These are phyloP conservation scores for Columbina picui DNA, from an alignment of 2,113 vertebrate genomes.

Conservation along the genomic window DNA sequence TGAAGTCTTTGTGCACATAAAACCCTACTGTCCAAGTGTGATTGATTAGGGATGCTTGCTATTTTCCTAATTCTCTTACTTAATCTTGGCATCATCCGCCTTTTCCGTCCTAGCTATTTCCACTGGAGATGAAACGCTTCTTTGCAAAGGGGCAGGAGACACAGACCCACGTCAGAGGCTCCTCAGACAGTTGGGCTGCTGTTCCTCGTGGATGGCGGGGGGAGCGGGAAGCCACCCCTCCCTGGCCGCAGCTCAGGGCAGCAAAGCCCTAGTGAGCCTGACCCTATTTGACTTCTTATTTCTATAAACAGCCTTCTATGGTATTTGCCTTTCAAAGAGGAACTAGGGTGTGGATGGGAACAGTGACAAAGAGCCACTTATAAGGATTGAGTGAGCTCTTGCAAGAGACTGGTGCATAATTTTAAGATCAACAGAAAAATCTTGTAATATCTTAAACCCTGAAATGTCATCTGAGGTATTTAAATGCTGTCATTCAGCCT, in stretches of 20 bases:
- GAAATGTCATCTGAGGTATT: background rate
- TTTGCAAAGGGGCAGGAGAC: background rate
- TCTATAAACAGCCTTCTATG: conserved; percentile 57
- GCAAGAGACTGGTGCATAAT: background rate
- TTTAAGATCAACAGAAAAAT: conserved; percentile 63
- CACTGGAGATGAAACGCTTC: background rate
- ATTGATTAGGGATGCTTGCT: conserved; percentile 15
- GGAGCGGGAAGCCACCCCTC: background rate
- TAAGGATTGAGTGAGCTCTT: conserved; percentile 10
- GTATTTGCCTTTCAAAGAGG: conserved; percentile 64
- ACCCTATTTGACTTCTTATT: conserved; percentile 66
- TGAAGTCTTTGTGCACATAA: background rate
- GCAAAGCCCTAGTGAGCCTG: conserved; percentile 17
- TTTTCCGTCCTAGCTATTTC: background rate
- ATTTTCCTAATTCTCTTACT: conserved; percentile 9
- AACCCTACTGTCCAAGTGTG: background rate
- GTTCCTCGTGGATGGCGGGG: background rate
- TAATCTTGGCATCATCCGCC: background rate
- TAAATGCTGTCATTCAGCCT: conserved; percentile 5
- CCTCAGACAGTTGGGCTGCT: background rate
- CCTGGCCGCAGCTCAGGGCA: conserved; percentile 5
- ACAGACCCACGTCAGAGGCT: background rate
- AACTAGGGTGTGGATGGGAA: conserved; percentile 33
- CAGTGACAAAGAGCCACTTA: conserved; percentile 57
- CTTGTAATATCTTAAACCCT: background rate